Percentiles rank a stretch among this genome's conserved stretches.
phyloP scores from a whole-genome alignment of 2,797 vertebrate genomes.

The Siniperca scherzeri region DNA sequence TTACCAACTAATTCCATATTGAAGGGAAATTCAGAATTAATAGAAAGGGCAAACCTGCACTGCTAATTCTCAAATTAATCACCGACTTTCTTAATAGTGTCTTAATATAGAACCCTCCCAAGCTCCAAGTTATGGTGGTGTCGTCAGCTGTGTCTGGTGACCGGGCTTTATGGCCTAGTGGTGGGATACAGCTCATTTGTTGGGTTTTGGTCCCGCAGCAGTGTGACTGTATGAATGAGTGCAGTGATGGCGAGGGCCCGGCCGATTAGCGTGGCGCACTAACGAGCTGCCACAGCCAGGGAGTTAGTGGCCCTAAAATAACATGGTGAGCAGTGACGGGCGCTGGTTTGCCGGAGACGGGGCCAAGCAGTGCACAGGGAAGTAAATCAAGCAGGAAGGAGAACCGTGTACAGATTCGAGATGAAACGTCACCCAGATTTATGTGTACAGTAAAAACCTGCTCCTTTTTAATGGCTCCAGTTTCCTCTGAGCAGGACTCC shows the following conservation, averaged over 20 bases:
- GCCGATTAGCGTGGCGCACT: conserved; percentile 79
- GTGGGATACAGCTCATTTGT: conserved; percentile 72
- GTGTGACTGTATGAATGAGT: conserved; percentile 69
- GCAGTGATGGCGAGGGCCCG: conserved; percentile 70
- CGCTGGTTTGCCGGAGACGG: conserved; percentile 57
- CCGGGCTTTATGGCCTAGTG: conserved; percentile 61
- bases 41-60: conserved; percentile 46
- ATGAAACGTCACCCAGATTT: conserved; percentile 88
- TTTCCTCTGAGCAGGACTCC: conserved; percentile 77
- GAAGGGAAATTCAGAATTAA: conserved; percentile 53
- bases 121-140: conserved; percentile 44
- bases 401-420: conserved; percentile 82
- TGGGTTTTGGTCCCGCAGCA: conserved; percentile 67
- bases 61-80: conserved; percentile 68
- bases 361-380: conserved; percentile 53
- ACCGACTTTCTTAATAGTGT: conserved; percentile 39
- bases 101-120: conserved; percentile 49
- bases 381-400: conserved; percentile 86
- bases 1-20: conserved; percentile 56
- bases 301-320: conserved; percentile 75
- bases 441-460: conserved; percentile 83
- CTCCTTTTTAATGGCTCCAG: conserved; percentile 82
- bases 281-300: conserved; percentile 76
- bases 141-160: conserved; percentile 52
- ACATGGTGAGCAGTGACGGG: conserved; percentile 55